Conservation (phyloP, 2,113 vertebrate species). For the Mustela nigripes region DNA sequence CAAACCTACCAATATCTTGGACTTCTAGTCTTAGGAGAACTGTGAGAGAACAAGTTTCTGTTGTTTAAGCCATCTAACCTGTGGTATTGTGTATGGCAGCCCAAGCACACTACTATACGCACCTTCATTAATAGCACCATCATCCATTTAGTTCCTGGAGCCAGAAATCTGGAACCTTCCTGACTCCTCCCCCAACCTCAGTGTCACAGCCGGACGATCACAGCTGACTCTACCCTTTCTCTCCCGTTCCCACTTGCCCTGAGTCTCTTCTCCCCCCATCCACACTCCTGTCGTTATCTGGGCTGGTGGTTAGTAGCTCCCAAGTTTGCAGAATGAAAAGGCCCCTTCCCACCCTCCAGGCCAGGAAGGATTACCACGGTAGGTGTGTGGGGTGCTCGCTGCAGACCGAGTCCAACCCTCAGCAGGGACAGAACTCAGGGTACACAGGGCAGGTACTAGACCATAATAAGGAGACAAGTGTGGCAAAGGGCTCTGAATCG, state of each 20-base stretch:
- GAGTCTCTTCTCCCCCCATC: neutral
- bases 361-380: rapidly evolving
- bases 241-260: neutral
- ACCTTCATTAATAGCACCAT: neutral
- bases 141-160: neutral
- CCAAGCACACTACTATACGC: neutral
- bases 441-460: neutral
- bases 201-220: too few relatives aligned
- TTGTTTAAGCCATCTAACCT: neutral
- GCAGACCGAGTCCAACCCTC: too few relatives aligned
- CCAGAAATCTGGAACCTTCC: neutral
- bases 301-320: neutral
- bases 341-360: neutral
- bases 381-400: rapidly evolving
- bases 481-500: neutral
- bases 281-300: neutral
- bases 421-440: neutral
- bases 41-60: neutral
- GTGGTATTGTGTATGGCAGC: neutral
- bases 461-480: rapidly evolving
- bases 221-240: neutral
- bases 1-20: neutral
- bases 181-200: neutral
- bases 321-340: neutral
- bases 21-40: neutral